Evolutionary conservation across 1,140 invertebrate species (phyloP), one percentile per base, ranked within the genome.

Genomic region (Bacillus rossius): DNA sequence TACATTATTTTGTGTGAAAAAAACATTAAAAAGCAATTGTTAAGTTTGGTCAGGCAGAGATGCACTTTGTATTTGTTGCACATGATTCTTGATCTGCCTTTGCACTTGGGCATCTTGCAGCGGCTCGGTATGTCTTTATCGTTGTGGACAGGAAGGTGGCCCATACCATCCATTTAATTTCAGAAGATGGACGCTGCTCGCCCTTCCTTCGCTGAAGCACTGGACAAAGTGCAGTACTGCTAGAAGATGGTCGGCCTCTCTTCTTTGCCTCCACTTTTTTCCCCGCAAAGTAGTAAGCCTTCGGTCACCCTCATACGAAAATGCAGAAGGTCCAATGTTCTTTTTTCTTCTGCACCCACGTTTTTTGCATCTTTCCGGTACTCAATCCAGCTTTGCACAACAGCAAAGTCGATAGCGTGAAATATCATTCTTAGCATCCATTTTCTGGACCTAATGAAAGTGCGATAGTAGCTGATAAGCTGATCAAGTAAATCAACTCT

Each of bases 401-500:
- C 38, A 3, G 62, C 63, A 14, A 71, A 22, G 55, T 71, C 66
- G n/a, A 70, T 49, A 23, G 47, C 62, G 66, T 71, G 69, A 50
- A 59, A 60, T 38, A 71, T 61, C 58, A 70, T 62, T 37, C 64
- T 55, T 26, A 71, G 17, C 42, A 65, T 71, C 66, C 67, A 71
- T 68, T 72, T 71, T 64, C 59, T 61, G 8, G 65, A 69, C 60
- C 59, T 61, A 25, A 68, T 61, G 54, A 63, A 67, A n/a, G 60
- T 68, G 20, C 64, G 64, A n/a, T n/a, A n/a, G n/a, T n/a, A n/a
- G n/a, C n/a, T n/a, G n/a, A n/a, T n/a, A n/a, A n/a, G n/a, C n/a
- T n/a, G n/a, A 65, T 75, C 71, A 55, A 70, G 49, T n/a, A 67
- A 62, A 61, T 74, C 71, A 13, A 74, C 73, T 49, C 70, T 71